Evolutionary conservation across 2,888 invertebrate species (phyloP).

Genomic region (Volucella inanis): DNA sequence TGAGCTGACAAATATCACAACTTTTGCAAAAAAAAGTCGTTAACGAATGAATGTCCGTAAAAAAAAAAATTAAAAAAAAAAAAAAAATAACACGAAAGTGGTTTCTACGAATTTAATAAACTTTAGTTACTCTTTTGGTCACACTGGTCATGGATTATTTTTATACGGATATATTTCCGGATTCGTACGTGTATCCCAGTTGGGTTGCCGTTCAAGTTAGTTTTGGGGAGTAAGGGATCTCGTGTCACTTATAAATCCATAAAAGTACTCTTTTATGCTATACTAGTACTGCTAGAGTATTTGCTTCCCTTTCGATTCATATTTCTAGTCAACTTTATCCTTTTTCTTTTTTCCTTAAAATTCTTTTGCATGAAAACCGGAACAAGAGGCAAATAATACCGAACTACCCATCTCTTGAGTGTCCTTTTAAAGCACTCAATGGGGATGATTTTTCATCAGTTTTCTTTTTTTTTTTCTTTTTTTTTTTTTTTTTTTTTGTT

Average conservation of each 20-base stretch:
- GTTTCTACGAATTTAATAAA: too few species aligned
- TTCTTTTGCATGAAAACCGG: background rate
- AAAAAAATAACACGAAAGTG: too few species aligned
- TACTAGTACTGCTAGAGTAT: constrained; percentile 8
- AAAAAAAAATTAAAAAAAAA: too few species aligned
- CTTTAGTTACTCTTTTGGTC: too few species aligned
- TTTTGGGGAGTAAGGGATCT: constrained; percentile 19
- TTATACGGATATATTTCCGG: background rate
- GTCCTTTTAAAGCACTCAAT: constrained; percentile 52
- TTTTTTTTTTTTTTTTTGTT: too few species aligned
- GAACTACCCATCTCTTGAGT: constrained; percentile 41
- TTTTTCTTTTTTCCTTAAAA: constrained; percentile 14
- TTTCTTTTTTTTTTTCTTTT: too few species aligned
- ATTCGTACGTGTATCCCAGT: background rate
- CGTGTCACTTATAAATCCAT: constrained; percentile 59
- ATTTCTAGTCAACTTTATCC: constrained; percentile 4
- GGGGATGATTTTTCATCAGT: constrained; percentile 62
- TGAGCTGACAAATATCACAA: too few species aligned
- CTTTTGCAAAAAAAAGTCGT: too few species aligned
- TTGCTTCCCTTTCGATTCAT: background rate
- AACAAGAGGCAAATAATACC: constrained; percentile 18
- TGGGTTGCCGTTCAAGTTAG: background rate
- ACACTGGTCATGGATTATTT: background rate
- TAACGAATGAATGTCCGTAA: too few species aligned
- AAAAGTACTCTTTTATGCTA: constrained; percentile 50